Percentiles rank a stretch among this genome's conserved stretches.
Conservation (phyloP, 2,797 vertebrate species). For the Neosilurus hyrtlii region DNA sequence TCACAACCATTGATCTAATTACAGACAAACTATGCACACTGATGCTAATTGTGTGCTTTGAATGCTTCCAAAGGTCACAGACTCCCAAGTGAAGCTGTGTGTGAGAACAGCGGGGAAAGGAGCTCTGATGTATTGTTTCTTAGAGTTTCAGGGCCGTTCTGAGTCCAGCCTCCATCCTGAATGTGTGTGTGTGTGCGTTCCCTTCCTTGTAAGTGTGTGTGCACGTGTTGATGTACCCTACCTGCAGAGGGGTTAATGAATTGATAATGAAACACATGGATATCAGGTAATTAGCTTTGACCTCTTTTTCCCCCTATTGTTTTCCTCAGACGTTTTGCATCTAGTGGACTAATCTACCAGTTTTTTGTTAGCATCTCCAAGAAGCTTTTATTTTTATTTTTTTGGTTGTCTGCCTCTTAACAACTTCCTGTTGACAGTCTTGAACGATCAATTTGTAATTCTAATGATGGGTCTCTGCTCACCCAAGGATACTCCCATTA, state of each 20-base stretch:
- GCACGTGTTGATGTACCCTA: slow-evolving; percentile 19
- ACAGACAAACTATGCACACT: slow-evolving; percentile 27
- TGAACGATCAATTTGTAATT: too few relatives aligned
- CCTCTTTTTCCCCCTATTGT: slow-evolving; percentile 30
- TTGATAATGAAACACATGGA: slow-evolving; percentile 54
- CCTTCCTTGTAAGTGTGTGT: not conserved
- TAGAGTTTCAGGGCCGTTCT: slow-evolving; percentile 11
- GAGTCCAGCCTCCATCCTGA: not conserved
- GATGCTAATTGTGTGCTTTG: slow-evolving; percentile 46
- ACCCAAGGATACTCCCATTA: too few relatives aligned
- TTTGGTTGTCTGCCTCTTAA: not conserved
- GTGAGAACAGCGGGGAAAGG: slow-evolving; percentile 16
- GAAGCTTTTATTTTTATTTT: slow-evolving; percentile 3
- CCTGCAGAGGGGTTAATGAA: slow-evolving; percentile 56
- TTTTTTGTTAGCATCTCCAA: too few relatives aligned
- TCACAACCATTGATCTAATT: slow-evolving; percentile 54
- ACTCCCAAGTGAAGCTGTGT: slow-evolving; percentile 29
- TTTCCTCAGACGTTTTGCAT: slow-evolving; percentile 22
- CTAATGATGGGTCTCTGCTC: too few relatives aligned
- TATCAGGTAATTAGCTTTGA: slow-evolving; percentile 54
- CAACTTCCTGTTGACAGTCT: too few relatives aligned
- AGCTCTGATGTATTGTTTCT: slow-evolving; percentile 32
- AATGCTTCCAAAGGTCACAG: slow-evolving; percentile 46
- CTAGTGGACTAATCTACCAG: slow-evolving; percentile 36
- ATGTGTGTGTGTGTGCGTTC: slow-evolving; percentile 2